Evolutionary conservation across 2,888 invertebrate genomes (phyloP).

Genomic region (Dorcus parallelipipedus): DNA sequence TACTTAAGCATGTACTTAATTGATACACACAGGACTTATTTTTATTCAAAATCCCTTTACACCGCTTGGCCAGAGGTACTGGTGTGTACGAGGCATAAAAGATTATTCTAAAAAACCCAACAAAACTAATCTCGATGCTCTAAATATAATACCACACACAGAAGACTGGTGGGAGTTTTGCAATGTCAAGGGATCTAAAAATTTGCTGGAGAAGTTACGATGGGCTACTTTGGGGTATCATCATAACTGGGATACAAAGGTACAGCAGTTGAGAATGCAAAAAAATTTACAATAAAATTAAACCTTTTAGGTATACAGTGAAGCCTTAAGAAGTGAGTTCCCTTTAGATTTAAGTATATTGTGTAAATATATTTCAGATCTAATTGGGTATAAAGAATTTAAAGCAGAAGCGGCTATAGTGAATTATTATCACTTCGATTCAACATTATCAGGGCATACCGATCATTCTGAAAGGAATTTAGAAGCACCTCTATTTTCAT

Average conservation of each 20-base stretch:
- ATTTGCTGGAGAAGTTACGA: slow-evolving; percentile 60
- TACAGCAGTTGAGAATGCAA: slow-evolving; percentile 42
- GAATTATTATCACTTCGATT: slow-evolving; percentile 93
- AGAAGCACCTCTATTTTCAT: slow-evolving; percentile 85
- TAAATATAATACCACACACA: slow-evolving; percentile 42
- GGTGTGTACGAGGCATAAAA: slow-evolving; percentile 74
- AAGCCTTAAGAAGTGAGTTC: slow-evolving; percentile 63
- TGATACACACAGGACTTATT: slow-evolving; percentile 59
- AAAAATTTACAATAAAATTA: not conserved
- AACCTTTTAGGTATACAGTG: slow-evolving; percentile 61
- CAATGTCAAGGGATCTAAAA: slow-evolving; percentile 38
- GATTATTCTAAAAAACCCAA: slow-evolving; percentile 74
- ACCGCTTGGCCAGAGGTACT: slow-evolving; percentile 71
- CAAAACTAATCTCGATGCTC: slow-evolving; percentile 64
- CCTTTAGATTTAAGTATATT: slow-evolving; percentile 70
- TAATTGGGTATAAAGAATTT: slow-evolving; percentile 60
- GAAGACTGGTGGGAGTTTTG: slow-evolving; percentile 66
- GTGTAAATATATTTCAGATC: slow-evolving; percentile 60
- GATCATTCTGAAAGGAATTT: slow-evolving; percentile 89
- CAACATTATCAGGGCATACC: slow-evolving; percentile 89
- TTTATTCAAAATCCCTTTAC: slow-evolving; percentile 84
- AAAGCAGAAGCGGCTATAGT: slow-evolving; percentile 90
- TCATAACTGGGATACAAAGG: slow-evolving; percentile 96
- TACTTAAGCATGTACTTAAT: not conserved
- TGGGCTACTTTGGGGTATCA: slow-evolving; percentile 98